phyloP scores from a whole-genome alignment of 2,888 invertebrate genomes.

The Pseudoips prasinana region DNA sequence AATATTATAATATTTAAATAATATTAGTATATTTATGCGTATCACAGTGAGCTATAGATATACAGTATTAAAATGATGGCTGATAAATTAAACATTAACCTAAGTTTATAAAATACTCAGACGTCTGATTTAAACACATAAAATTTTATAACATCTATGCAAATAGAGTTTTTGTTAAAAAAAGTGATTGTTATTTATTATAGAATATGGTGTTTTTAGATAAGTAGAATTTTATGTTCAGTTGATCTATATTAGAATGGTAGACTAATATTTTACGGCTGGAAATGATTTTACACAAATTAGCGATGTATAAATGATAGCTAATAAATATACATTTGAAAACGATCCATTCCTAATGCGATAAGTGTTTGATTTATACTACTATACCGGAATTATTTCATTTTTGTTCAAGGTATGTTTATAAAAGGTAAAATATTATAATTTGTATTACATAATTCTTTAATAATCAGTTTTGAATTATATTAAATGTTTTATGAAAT shows the following conservation, averaged over 20 bases:
- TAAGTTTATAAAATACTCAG: constrained; percentile 13
- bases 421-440: too few relatives aligned
- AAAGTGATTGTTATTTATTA: constrained; percentile 27
- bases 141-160: constrained; percentile 19
- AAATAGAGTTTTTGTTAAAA: constrained; percentile 22
- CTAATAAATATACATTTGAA: constrained; percentile 21
- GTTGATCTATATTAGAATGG: constrained; percentile 16
- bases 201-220: constrained; percentile 17
- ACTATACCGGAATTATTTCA: too few relatives aligned
- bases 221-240: constrained; percentile 25
- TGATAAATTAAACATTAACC: constrained; percentile 6
- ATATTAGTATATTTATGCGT: too few relatives aligned
- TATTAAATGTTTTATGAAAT: too few relatives aligned
- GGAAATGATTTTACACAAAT: constrained; percentile 22
- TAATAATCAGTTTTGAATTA: too few relatives aligned
- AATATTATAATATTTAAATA: too few relatives aligned
- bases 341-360: constrained; percentile 5
- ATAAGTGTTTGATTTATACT: constrained; percentile 10
- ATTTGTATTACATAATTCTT: too few relatives aligned
- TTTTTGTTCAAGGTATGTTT: too few relatives aligned
- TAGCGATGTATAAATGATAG: constrained; percentile 26
- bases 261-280: constrained; percentile 12
- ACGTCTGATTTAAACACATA: constrained; percentile 16
- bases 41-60: too few relatives aligned
- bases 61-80: too few relatives aligned